Percentiles rank a stretch among this genome's conserved stretches.
phyloP scores from a whole-genome alignment of 2,113 vertebrate species.

The Theristicus caerulescens region DNA sequence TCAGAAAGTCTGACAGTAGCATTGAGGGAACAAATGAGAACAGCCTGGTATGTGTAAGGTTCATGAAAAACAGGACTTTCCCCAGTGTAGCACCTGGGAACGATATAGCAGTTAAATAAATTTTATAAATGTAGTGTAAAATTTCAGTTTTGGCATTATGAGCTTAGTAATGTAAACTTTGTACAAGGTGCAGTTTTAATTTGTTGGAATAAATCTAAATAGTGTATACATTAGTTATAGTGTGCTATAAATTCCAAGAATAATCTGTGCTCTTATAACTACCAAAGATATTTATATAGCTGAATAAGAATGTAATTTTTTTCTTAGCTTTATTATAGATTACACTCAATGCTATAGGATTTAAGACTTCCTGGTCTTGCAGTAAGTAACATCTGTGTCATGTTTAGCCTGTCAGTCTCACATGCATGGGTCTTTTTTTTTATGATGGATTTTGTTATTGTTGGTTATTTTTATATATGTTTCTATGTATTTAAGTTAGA shows the following conservation, averaged over 20 bases:
- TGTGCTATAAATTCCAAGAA: not conserved
- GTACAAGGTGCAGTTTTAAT: not conserved
- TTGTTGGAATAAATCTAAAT: not conserved
- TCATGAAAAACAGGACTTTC: not conserved
- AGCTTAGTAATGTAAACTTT: not conserved
- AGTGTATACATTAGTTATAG: not conserved
- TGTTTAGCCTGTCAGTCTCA: not conserved
- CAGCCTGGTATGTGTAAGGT: not conserved
- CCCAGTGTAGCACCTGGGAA: not conserved
- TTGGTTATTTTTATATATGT: not conserved
- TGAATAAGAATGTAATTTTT: not conserved
- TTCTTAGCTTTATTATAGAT: not conserved
- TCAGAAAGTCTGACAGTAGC: not conserved
- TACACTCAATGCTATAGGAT: not conserved
- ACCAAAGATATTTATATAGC: not conserved
- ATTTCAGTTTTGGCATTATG: not conserved
- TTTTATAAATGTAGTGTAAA: not conserved
- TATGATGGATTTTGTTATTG: not conserved
- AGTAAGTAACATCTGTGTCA: not conserved
- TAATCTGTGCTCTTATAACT: not conserved
- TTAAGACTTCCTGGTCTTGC: not conserved
- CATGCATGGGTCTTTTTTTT: accelerated
- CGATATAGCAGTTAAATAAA: not conserved
- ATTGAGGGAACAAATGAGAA: not conserved
- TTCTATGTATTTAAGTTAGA: not conserved